These are phyloP conservation scores for Oreochromis niloticus DNA, from an alignment of 2,113 vertebrate genomes.

Conservation along the genomic window DNA sequence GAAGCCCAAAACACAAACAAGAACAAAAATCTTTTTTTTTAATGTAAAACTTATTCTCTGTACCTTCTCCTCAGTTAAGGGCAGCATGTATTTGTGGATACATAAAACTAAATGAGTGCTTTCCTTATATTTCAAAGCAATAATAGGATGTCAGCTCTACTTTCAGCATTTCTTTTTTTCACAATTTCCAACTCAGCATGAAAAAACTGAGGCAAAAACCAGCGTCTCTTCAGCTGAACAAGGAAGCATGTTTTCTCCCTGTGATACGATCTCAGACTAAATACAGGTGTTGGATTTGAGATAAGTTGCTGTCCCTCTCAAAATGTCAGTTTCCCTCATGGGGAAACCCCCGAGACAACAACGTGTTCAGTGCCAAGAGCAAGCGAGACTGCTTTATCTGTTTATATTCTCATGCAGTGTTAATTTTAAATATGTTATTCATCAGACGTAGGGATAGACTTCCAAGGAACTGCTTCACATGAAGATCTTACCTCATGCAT, in stretches of 20 bases:
- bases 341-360: neutral
- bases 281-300: conserved; percentile 15
- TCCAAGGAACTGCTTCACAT: neutral
- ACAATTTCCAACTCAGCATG: neutral
- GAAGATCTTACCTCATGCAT: neutral
- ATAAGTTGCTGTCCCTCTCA: neutral
- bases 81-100: neutral
- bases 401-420: neutral
- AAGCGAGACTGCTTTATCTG: neutral
- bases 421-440: neutral
- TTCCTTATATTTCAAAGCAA: neutral
- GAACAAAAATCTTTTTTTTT: neutral
- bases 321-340: conserved; percentile 31
- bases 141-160: neutral
- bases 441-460: neutral
- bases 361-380: neutral
- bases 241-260: neutral
- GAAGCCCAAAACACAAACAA: neutral
- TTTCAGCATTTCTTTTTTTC: neutral
- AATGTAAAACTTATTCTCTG: neutral
- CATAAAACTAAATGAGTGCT: neutral
- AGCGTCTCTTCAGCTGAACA: neutral
- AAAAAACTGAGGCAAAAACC: neutral
- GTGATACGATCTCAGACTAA: conserved; percentile 22
- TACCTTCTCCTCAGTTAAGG: neutral